These are phyloP conservation scores for Adelognathus sp. DNA, from an alignment of 2,888 invertebrate species.

Conservation along the genomic window DNA sequence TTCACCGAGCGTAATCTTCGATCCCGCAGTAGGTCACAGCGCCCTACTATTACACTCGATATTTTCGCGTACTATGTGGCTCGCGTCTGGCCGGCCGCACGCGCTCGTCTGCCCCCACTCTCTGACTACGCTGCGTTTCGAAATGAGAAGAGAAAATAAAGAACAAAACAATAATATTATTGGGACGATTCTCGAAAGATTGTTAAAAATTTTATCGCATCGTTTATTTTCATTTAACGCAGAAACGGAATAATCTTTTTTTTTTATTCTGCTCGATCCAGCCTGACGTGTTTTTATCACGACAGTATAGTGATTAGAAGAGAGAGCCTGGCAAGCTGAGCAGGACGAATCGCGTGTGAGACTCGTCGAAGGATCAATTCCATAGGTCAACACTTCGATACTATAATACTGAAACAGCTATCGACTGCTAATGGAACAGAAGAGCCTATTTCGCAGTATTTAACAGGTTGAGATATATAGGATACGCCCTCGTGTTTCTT, in stretches of 20 bases:
- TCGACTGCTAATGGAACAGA: too few relatives aligned
- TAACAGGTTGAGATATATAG: too few relatives aligned
- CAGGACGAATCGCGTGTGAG: background rate
- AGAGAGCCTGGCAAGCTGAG: too few relatives aligned
- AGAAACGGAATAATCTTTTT: too few relatives aligned
- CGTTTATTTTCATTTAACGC: background rate
- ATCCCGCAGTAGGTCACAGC: constrained; percentile 63
- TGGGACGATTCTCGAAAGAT: background rate
- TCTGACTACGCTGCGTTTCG: background rate
- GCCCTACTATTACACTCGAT: constrained; percentile 36
- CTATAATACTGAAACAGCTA: background rate
- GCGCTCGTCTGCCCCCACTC: background rate
- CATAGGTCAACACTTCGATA: background rate
- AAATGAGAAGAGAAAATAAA: background rate
- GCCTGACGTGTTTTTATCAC: too few relatives aligned
- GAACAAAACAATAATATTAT: background rate
- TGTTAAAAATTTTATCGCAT: background rate
- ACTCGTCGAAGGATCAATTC: background rate
- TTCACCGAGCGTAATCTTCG: constrained; percentile 68
- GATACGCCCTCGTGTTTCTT: too few relatives aligned
- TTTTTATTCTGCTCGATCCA: too few relatives aligned
- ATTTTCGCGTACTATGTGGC: background rate
- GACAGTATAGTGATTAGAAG: too few relatives aligned
- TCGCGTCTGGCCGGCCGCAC: background rate
- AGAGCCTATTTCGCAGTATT: too few relatives aligned